Evolutionary conservation across 2,113 vertebrate genomes (phyloP).

Genomic region (Chamaea fasciata): DNA sequence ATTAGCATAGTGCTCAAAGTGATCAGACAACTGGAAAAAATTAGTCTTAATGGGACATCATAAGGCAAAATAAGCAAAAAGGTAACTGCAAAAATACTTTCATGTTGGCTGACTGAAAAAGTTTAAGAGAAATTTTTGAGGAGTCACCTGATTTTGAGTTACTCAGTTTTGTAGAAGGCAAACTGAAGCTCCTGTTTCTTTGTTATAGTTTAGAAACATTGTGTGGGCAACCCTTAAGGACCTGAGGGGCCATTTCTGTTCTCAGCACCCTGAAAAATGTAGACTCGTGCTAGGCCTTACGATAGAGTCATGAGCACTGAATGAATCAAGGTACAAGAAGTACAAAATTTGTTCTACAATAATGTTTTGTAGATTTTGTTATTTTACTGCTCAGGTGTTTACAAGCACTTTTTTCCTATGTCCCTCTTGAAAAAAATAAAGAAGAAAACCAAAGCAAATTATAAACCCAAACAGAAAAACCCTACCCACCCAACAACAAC

Average conservation of each 20-base stretch:
- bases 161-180: neutral
- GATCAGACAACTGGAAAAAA: neutral
- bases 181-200: neutral
- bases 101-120: neutral
- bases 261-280: neutral
- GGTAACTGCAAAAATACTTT: neutral
- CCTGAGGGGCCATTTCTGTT: neutral
- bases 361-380: neutral
- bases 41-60: neutral
- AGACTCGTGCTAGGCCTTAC: neutral
- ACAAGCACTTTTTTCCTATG: neutral
- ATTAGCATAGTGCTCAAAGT: neutral
- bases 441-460: neutral
- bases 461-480: neutral
- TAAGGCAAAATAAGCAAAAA: neutral
- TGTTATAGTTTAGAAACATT: neutral
- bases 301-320: neutral
- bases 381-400: neutral
- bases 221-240: neutral
- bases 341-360: neutral
- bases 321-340: neutral
- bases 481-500: fast-evolving
- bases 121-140: neutral
- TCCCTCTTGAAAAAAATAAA: neutral
- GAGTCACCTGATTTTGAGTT: neutral